Conservation (phyloP, 2,797 vertebrate genomes). For the Tamandua tetradactyla region DNA sequence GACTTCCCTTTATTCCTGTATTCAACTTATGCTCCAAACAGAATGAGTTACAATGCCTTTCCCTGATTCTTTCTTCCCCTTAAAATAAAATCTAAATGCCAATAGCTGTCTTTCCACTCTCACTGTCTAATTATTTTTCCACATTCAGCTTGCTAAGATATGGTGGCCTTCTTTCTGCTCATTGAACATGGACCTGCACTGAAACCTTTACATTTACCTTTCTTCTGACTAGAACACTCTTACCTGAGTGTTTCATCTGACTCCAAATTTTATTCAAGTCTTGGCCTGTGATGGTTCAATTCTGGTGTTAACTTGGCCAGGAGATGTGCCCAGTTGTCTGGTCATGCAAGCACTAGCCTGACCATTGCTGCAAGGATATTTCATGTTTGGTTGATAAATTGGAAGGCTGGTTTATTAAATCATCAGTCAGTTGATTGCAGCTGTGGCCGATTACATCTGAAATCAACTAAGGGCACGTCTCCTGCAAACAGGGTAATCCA, state of each 20-base stretch:
- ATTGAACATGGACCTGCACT: not conserved
- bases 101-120: not conserved
- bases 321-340: too few species aligned
- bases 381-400: too few species aligned
- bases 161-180: not conserved
- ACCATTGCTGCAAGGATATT: too few species aligned
- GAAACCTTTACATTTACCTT: not conserved
- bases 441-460: too few species aligned
- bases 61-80: not conserved
- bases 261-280: not conserved
- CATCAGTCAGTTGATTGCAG: too few species aligned
- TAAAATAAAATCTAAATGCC: not conserved
- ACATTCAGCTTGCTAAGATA: not conserved
- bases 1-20: not conserved
- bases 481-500: too few species aligned
- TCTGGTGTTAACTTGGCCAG: too few species aligned
- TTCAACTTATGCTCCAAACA: not conserved
- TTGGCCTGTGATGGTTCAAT: too few species aligned
- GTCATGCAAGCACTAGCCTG: too few species aligned
- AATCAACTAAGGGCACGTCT: too few species aligned
- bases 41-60: not conserved
- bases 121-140: fast-evolving
- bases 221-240: not conserved
- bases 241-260: not conserved
- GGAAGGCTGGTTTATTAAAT: too few species aligned